Base-by-base conservation (phyloP, 2,797 vertebrate genomes). In the Chaenodraco wilsoni region DNA sequence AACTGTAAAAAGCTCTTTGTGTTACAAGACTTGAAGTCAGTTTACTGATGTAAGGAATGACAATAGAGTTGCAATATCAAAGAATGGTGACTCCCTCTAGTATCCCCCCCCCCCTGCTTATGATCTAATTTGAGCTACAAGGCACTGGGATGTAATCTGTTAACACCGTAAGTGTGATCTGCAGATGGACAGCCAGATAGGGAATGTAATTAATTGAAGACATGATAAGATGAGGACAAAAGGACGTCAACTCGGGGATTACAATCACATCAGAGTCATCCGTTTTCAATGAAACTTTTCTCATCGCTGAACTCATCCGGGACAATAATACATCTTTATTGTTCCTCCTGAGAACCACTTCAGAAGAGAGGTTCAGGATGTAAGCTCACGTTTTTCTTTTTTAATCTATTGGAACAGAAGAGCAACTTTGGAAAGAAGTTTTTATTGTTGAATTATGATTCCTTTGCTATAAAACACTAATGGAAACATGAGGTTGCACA, bases 141-240 rank as follows among this genome's bases (percentile, higher is more conserved):
- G 72, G 60, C 48, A n/a, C 21, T 62, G 5, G 44, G 13, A 23
- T 82, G 73, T 88, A 91, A 90, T 88, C 86, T 50, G 2, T 79
- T 86, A 88, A 66, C 61, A 73, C 16, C 59, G 40, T 41, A n/a
- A 71, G 48, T 55, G 73, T 70, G 85, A 79, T 82, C 61, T 73
- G 69, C 70, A 87, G 84, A 87, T 84, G 27, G 11, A 66, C 69
- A 50, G 12, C 16, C 2, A 48, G 84, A 88, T 84, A 86, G 57
- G 23, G 19, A 68, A 48, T 4, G 62, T 75, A 80, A 89, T 91
- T 86, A 82, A 81, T 78, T 69, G 49, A 69, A 75, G 58, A 84
- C 82, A 71, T 0, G 71, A 86, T 82, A 67, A 79, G 59, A 79
- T 12, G 66, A 62, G 59, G 40, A 65, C 45, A 54, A 71, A 58